Conservation (phyloP, 2,113 vertebrate species). For the Illadopsis cleaveri region DNA sequence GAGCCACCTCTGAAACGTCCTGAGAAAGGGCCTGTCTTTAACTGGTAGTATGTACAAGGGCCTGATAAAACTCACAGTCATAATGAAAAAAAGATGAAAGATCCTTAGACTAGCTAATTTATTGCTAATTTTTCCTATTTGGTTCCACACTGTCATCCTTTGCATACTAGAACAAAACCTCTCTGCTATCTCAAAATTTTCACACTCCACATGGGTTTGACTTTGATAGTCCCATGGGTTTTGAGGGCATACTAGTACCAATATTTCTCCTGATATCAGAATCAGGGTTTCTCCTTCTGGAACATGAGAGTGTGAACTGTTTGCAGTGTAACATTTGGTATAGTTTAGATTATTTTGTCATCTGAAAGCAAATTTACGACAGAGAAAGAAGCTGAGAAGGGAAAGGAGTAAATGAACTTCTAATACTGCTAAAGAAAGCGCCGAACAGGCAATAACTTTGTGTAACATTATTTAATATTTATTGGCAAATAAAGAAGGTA, state of each 20-base stretch:
- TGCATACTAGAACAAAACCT: background rate
- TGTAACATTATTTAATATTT: background rate
- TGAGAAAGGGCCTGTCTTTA: background rate
- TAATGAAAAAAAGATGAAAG: background rate
- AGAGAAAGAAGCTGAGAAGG: background rate
- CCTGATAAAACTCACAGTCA: background rate
- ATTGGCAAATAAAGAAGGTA: background rate
- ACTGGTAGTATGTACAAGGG: background rate
- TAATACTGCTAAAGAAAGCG: background rate
- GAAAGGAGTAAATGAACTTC: background rate
- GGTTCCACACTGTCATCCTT: background rate
- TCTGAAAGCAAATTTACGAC: background rate
- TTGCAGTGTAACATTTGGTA: background rate
- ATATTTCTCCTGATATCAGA: background rate
- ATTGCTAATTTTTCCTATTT: background rate
- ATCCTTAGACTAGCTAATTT: background rate
- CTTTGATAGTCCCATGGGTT: background rate
- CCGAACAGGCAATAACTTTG: rapidly evolving
- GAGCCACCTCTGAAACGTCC: background rate
- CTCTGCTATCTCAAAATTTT: background rate
- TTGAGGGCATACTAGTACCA: background rate
- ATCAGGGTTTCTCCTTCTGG: background rate
- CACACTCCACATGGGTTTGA: background rate
- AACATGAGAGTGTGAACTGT: background rate
- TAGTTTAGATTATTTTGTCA: background rate